Conservation (phyloP, 1,140 invertebrate genomes). For the Manduca sexta region DNA sequence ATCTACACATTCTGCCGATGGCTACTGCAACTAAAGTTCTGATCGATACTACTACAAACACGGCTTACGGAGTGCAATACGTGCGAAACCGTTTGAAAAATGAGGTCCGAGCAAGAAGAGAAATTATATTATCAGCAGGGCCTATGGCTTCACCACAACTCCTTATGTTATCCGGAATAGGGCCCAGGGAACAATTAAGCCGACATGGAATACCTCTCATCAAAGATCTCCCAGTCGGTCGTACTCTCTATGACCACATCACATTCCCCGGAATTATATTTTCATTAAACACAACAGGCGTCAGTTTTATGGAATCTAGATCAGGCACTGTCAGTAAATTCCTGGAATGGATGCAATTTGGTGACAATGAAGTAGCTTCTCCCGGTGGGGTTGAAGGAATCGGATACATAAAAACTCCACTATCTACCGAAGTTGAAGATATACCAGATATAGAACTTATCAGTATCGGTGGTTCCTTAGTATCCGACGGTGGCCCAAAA, state of each 20-base stretch:
- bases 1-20: slow-evolving; percentile 76
- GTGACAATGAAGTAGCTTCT: slow-evolving; percentile 17
- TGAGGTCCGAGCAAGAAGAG: slow-evolving; percentile 56
- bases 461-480: slow-evolving; percentile 21
- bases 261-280: slow-evolving; percentile 39
- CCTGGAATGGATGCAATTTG: slow-evolving; percentile 8
- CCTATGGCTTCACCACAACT: slow-evolving; percentile 72
- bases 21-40: slow-evolving; percentile 52
- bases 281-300: slow-evolving; percentile 27
- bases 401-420: slow-evolving; percentile 67
- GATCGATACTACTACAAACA: slow-evolving; percentile 37
- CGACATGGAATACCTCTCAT: slow-evolving; percentile 65
- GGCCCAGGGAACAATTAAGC: slow-evolving; percentile 55
- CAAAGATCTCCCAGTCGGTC: slow-evolving; percentile 79
- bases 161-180: slow-evolving; percentile 66
- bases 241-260: slow-evolving; percentile 80
- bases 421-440: slow-evolving; percentile 32
- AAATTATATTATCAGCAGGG: slow-evolving; percentile 74
- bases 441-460: slow-evolving; percentile 77
- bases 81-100: slow-evolving; percentile 25
- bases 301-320: slow-evolving; percentile 20
- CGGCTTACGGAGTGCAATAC: slow-evolving; percentile 42
- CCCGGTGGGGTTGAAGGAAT: slow-evolving; percentile 31
- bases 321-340: slow-evolving; percentile 12
- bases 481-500: slow-evolving; percentile 18